These are phyloP conservation scores for Podarcis cretensis DNA, from an alignment of 2,113 vertebrate species.

Conservation along the genomic window DNA sequence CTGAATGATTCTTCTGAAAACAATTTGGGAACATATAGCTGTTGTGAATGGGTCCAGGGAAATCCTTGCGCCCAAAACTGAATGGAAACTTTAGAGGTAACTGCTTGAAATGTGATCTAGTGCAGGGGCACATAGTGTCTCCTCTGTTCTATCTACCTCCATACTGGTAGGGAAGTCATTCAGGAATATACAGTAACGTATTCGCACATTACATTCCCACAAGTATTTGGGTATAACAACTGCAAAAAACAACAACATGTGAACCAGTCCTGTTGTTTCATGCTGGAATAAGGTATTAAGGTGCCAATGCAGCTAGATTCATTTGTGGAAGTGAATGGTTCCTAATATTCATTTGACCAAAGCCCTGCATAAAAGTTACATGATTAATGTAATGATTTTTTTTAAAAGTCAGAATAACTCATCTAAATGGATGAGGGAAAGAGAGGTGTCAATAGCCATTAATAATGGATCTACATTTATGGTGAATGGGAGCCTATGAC, in stretches of 20 bases:
- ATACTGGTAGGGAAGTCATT: neutral
- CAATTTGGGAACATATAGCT: neutral
- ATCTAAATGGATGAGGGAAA: neutral
- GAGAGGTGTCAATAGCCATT: fast-evolving
- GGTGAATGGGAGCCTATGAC: neutral
- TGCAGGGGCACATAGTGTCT: neutral
- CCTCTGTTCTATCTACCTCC: neutral
- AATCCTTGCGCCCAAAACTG: neutral
- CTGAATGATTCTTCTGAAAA: neutral
- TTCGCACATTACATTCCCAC: neutral
- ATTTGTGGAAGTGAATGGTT: conserved; percentile 31
- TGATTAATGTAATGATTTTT: neutral
- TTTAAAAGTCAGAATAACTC: neutral
- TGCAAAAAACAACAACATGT: neutral
- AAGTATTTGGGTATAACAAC: neutral
- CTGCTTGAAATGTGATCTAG: neutral
- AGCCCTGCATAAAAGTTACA: neutral
- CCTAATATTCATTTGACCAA: conserved; percentile 58
- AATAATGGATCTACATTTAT: conserved; percentile 11
- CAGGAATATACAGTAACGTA: neutral
- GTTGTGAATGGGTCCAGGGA: neutral
- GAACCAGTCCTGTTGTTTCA: conserved; percentile 42
- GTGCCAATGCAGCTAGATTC: conserved; percentile 50
- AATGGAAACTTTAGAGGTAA: neutral
- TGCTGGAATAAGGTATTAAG: conserved; percentile 55